These are phyloP conservation scores for Lepisosteus osseus DNA, from an alignment of 2,113 vertebrate genomes.

Conservation along the genomic window DNA sequence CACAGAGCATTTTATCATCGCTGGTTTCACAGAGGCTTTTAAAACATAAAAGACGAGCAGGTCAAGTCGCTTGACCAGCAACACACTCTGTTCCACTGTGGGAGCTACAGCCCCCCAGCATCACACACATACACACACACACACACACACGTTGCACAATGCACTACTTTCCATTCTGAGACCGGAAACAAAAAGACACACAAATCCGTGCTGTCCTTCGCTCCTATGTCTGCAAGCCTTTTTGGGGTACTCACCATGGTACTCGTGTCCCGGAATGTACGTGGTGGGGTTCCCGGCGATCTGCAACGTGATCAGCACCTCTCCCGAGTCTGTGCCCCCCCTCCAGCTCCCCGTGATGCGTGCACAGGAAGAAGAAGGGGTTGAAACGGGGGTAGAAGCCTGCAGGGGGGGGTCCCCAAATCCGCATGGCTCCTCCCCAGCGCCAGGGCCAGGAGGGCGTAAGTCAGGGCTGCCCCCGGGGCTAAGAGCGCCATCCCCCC, in stretches of 20 bases:
- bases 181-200: no score
- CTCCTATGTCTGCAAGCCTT: no score
- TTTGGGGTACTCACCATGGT: constrained; percentile 81
- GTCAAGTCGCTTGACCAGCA: no score
- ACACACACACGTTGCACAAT: not conserved
- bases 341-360: constrained; percentile 91
- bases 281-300: constrained; percentile 82
- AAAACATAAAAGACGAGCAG: no score
- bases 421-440: constrained; percentile 51
- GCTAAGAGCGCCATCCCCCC: constrained; percentile 59
- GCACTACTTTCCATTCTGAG: no score
- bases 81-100: no score
- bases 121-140: not conserved
- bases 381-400: constrained; percentile 88
- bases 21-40: no score
- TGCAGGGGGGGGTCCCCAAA: constrained; percentile 58
- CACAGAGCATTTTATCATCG: no score
- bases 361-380: constrained; percentile 97
- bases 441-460: constrained; percentile 52
- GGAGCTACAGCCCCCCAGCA: constrained; percentile 19
- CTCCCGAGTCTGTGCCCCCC: constrained; percentile 80
- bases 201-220: no score
- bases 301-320: constrained; percentile 90
- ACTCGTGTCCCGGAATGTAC: constrained; percentile 95
- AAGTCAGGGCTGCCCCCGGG: constrained; percentile 54